Conservation (phyloP, 2,797 vertebrate species). For the Buphagus erythrorhynchus region DNA sequence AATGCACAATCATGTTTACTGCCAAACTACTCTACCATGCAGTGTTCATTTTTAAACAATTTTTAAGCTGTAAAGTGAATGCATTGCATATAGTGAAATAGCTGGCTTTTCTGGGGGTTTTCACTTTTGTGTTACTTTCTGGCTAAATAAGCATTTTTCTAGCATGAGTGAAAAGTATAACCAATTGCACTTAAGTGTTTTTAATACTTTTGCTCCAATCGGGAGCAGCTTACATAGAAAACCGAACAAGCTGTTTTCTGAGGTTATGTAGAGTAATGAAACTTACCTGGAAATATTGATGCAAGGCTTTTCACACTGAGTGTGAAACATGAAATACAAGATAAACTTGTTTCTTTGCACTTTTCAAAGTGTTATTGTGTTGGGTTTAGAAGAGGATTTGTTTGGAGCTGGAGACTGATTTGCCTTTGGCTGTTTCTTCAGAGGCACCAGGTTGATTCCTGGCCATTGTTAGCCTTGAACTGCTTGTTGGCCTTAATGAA, state of each 20-base stretch:
- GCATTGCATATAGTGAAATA: slow-evolving; percentile 62
- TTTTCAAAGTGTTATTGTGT: not conserved
- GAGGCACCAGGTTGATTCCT: not conserved
- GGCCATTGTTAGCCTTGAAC: not conserved
- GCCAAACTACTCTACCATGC: slow-evolving; percentile 55
- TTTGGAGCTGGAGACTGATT: not conserved
- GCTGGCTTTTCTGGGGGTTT: slow-evolving; percentile 71
- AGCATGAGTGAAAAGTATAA: slow-evolving; percentile 61
- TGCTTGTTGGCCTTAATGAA: not conserved
- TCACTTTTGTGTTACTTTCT: slow-evolving; percentile 73
- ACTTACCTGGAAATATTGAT: slow-evolving; percentile 27
- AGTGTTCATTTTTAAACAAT: slow-evolving; percentile 74
- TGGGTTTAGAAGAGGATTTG: not conserved
- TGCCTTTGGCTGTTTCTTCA: not conserved
- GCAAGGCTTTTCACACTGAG: not conserved
- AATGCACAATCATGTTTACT: slow-evolving; percentile 77
- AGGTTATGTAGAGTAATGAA: not conserved
- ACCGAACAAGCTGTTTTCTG: slow-evolving; percentile 45
- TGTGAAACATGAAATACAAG: not conserved
- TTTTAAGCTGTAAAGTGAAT: slow-evolving; percentile 72
- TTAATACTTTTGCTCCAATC: slow-evolving; percentile 67
- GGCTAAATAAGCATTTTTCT: slow-evolving; percentile 76
- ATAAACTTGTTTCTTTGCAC: not conserved
- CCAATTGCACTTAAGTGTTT: slow-evolving; percentile 67
- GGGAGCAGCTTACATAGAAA: not conserved